phyloP scores from a whole-genome alignment of 2,113 vertebrate genomes.

The Actenoides lindsayi region DNA sequence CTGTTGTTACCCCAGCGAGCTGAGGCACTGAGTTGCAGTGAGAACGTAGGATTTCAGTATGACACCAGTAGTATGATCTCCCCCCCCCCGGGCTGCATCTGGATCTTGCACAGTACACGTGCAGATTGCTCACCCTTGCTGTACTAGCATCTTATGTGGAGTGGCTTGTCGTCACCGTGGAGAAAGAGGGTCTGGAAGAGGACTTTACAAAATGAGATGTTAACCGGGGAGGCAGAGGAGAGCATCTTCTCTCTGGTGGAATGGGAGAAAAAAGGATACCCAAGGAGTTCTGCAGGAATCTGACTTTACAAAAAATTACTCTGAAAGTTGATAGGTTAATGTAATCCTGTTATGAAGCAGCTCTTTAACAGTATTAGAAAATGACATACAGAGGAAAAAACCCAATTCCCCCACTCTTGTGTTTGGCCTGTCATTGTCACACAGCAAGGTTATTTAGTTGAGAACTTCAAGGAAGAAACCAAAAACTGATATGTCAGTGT shows the following conservation, averaged over 20 bases:
- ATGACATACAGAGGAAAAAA: background rate
- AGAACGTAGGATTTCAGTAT: background rate
- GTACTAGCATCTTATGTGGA: rapidly evolving
- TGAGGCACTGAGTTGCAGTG: background rate
- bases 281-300: background rate
- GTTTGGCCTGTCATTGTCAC: background rate
- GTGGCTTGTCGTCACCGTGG: rapidly evolving
- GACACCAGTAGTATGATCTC: background rate
- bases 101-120: background rate
- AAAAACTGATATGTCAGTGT: background rate
- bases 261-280: background rate
- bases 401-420: background rate
- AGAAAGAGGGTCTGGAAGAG: background rate
- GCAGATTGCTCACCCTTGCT: too few species aligned
- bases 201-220: background rate
- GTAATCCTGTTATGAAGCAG: background rate
- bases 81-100: background rate
- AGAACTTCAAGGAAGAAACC: background rate
- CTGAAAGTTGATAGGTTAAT: background rate
- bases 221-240: background rate
- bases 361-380: background rate
- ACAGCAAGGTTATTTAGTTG: background rate
- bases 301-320: background rate
- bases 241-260: background rate
- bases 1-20: background rate